Conservation (phyloP, 2,888 invertebrate species). For the Argynnis bischoffii region DNA sequence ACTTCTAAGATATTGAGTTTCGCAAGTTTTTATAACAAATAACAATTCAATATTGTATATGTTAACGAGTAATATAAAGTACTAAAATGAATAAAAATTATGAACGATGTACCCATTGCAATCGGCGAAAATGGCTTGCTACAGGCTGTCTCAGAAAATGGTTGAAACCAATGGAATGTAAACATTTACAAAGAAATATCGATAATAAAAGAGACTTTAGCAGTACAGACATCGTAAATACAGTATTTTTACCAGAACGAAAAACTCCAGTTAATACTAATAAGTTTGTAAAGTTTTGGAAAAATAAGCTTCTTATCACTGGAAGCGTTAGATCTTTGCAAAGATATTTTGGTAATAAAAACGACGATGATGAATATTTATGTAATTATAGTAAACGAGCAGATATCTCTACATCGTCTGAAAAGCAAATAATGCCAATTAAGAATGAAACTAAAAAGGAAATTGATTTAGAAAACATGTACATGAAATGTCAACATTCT, state of each 20-base stretch:
- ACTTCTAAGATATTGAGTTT: too few relatives aligned
- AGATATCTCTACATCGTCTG: slow-evolving; percentile 64
- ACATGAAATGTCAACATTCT: slow-evolving; percentile 69
- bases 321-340: slow-evolving; percentile 74
- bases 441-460: slow-evolving; percentile 60
- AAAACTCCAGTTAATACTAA: slow-evolving; percentile 65
- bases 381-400: slow-evolving; percentile 59
- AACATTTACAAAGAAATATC: slow-evolving; percentile 74
- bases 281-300: slow-evolving; percentile 77
- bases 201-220: slow-evolving; percentile 72
- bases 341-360: slow-evolving; percentile 72
- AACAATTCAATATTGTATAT: too few relatives aligned
- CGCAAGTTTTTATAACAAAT: too few relatives aligned
- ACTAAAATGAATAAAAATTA: slow-evolving; percentile 74
- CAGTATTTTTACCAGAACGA: slow-evolving; percentile 69
- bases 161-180: slow-evolving; percentile 78
- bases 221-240: slow-evolving; percentile 70
- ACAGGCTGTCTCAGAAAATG: slow-evolving; percentile 76
- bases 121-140: slow-evolving; percentile 75
- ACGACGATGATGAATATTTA: slow-evolving; percentile 58
- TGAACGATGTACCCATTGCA: slow-evolving; percentile 74
- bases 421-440: slow-evolving; percentile 50
- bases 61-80: neutral
- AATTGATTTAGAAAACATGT: slow-evolving; percentile 56
- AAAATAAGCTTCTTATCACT: slow-evolving; percentile 72